phyloP scores from a whole-genome alignment of 2,113 vertebrate genomes.

The Tretioscincus oriximinensis region DNA sequence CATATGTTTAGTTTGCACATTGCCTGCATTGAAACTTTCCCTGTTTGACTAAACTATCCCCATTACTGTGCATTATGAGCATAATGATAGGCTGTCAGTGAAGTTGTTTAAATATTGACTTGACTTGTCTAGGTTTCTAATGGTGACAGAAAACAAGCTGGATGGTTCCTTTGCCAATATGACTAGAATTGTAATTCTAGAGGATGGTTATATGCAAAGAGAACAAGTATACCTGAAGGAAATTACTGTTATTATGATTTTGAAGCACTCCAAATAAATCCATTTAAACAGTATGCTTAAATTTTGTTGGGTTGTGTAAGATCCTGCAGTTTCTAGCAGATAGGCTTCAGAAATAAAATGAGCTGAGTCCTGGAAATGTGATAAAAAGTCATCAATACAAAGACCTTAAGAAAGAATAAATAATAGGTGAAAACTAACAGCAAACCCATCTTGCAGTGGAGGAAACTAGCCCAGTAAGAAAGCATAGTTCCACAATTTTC shows the following conservation, averaged over 20 bases:
- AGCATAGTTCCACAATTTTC: not conserved
- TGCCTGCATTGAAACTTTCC: not conserved
- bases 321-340: not conserved
- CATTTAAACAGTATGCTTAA: not conserved
- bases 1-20: not conserved
- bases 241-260: conserved; percentile 27
- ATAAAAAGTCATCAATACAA: not conserved
- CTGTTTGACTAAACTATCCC: not conserved
- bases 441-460: not conserved
- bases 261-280: not conserved
- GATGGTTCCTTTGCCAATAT: conserved; percentile 8
- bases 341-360: conserved; percentile 15
- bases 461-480: not conserved
- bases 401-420: not conserved
- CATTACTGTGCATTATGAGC: conserved; percentile 18
- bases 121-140: not conserved
- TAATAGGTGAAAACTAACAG: not conserved
- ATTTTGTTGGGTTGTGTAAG: not conserved
- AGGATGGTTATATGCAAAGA: conserved; percentile 33
- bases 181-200: conserved; percentile 43
- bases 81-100: not conserved
- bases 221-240: conserved; percentile 11
- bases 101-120: conserved; percentile 6
- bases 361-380: not conserved
- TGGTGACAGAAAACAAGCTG: not conserved